Evolutionary conservation across 1,140 invertebrate genomes (phyloP), one percentile per base, ranked within the genome.

Genomic region (Planococcus citri): DNA sequence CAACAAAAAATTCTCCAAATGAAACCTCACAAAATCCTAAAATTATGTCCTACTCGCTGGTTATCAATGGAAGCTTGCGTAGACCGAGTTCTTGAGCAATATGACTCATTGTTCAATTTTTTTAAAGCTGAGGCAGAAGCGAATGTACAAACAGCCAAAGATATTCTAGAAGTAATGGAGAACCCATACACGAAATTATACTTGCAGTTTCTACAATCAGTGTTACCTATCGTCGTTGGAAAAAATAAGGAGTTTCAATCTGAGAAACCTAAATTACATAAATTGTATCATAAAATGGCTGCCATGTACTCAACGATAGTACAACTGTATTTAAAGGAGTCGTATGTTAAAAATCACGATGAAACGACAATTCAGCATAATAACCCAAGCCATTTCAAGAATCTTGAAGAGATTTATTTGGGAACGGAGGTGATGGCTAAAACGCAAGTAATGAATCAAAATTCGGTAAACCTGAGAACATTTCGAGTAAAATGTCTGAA

Each of bases 11-110:
- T 70, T 25, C 58, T 60, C 25, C 25, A 17, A n/a, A 33, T 58
- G 12, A 70, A 60, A 70, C 51, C 25, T 41, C 51, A 61, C 14
- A 70, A 70, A 29, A 57, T 33, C 25, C 33, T 70, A 27, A 70
- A 60, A 27, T 29, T 57, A 27, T 24, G 24, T 58, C 24, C 25
- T 6, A 70, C 25, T 1, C 51, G 57, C n/a, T 70, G 57, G 69
- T 12, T 70, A 22, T 22, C 69, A 61, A 10, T 70, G n/a, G 24
- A 70, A 10, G 27, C 58, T 21, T 70, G 69, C 58, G 51, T 70
- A 2, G 69, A 27, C 1, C 22, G 69, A 1, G 25, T 69, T n/a
- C 20, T 69, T 17, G 69, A 60, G n/a, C 51, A 58, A 58, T 58
- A 4, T 58, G 51, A 4, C 51, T 58, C 17, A 20, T 58, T 58